Percentiles rank a stretch among this genome's conserved stretches.
Evolutionary conservation across 2,113 vertebrate genomes (phyloP).

Genomic region (Phycodurus eques): DNA sequence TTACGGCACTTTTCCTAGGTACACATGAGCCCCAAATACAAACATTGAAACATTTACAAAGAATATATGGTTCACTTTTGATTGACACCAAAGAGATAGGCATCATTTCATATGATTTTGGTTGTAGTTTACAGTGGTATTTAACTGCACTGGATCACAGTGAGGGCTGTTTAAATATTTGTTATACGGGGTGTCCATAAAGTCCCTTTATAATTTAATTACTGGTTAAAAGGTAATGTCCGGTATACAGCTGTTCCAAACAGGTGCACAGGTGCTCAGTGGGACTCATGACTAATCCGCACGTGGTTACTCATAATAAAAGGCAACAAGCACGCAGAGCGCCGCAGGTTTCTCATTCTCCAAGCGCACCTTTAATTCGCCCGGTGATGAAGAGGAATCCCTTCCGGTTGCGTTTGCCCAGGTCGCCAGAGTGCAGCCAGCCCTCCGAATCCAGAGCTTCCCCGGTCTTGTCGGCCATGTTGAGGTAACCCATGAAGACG

Average conservation of each 20-base stretch:
- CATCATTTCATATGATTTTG: no score
- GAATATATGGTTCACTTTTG: no score
- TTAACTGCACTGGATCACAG: no score
- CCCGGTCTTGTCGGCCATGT: constrained; percentile 77
- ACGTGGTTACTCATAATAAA: no score
- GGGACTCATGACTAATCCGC: no score
- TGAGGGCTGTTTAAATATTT: no score
- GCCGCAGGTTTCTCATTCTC: background rate
- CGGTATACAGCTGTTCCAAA: no score
- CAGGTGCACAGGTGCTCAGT: background rate
- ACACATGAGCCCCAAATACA: background rate
- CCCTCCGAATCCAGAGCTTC: constrained; percentile 81
- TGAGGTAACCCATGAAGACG: constrained; percentile 94
- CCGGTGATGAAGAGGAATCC: constrained; percentile 89
- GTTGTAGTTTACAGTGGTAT: no score
- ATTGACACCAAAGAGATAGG: background rate
- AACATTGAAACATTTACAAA: background rate
- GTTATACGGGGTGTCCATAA: no score
- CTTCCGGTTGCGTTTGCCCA: constrained; percentile 78
- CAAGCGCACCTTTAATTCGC: constrained; percentile 85
- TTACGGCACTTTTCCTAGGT: background rate
- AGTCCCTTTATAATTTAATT: no score
- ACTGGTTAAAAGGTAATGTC: no score
- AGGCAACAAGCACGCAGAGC: no score
- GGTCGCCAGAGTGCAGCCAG: constrained; percentile 91